Base-by-base conservation (phyloP, 2,113 vertebrate genomes). In the Irena cyanogastra region DNA sequence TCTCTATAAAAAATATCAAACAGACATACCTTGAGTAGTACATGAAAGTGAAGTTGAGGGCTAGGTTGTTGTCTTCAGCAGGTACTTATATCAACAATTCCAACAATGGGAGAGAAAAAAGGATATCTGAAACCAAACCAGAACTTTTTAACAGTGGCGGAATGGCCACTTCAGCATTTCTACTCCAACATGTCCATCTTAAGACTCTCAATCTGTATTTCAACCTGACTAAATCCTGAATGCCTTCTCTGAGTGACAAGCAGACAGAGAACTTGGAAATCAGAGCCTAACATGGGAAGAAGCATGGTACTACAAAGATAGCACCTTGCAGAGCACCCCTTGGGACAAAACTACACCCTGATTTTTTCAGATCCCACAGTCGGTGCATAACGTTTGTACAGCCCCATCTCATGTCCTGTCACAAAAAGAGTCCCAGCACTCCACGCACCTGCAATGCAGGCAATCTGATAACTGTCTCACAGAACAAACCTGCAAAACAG, bases 1-100 rank as follows among this genome's bases (percentile, higher is more conserved):
- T 64, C 61, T 66, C 59, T 65, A 87, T 44, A 76, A 79, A 91
- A 69, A 85, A 74, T 76, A 95, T 57, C 74, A 83, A 80, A 83
- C n/a, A 75, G 49, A 81, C 41, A 69, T 72, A 64, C 33, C 23
- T 87, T 35, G 24, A 87, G 39, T 33, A 65, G 61, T 5, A 80
- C 0, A 9, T 41, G 45, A 80, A 95, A 91, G 66, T 22, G 65
- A 94, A 90, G 77, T 39, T 80, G 50, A 72, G 18, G 42, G 45
- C 68, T 70, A 35, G 30, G 11, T 53, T 84, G 31, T 33, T 85
- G 24, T 47, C 35, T 66, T 59, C 31, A 70, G 52, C 4, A n/a
- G 54, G 39, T 79, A n/a, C 45, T 94, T 76, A 70, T 88, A 90
- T 79, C 59, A 77, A 26, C 47, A 57, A 16, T 93, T 85, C 31